Evolutionary conservation across 2,888 invertebrate genomes (phyloP).

Genomic region (Anthoptus insignis): DNA sequence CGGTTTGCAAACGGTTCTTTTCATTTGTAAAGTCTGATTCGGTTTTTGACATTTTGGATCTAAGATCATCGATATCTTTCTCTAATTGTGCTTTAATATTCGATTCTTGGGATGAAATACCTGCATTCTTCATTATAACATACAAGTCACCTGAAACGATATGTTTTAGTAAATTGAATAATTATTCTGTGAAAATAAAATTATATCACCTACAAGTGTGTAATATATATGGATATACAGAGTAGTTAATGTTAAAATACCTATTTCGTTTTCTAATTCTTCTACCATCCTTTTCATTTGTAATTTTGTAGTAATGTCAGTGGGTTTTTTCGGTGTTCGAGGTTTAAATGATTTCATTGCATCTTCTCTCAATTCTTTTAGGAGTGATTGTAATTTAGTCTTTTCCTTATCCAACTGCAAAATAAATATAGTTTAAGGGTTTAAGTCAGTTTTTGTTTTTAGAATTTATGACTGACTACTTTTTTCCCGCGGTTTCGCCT

Average conservation of each 20-base stretch:
- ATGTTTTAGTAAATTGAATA: too few species aligned
- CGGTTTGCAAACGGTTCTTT: conserved; percentile 80
- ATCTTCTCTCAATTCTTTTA: conserved; percentile 89
- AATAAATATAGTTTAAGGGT: background rate
- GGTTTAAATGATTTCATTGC: conserved; percentile 89
- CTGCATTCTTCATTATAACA: conserved; percentile 88
- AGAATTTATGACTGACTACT: too few species aligned
- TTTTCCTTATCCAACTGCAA: conserved; percentile 88
- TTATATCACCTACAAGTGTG: too few species aligned
- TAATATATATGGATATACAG: too few species aligned
- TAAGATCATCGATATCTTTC: conserved; percentile 84
- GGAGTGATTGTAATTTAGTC: conserved; percentile 87
- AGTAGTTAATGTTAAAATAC: too few species aligned
- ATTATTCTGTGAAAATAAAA: too few species aligned
- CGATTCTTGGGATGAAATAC: conserved; percentile 81
- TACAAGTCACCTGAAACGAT: conserved; percentile 84
- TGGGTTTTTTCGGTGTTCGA: conserved; percentile 91
- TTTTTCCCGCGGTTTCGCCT: too few species aligned
- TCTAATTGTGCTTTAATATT: conserved; percentile 78
- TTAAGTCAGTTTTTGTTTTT: too few species aligned
- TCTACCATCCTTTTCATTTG: conserved; percentile 94
- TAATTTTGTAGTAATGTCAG: conserved; percentile 90
- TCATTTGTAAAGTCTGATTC: conserved; percentile 84
- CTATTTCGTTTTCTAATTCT: conserved; percentile 95
- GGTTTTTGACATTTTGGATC: conserved; percentile 78